These are phyloP conservation scores for Apodemia mormo DNA, from an alignment of 2,888 invertebrate genomes.

Conservation along the genomic window DNA sequence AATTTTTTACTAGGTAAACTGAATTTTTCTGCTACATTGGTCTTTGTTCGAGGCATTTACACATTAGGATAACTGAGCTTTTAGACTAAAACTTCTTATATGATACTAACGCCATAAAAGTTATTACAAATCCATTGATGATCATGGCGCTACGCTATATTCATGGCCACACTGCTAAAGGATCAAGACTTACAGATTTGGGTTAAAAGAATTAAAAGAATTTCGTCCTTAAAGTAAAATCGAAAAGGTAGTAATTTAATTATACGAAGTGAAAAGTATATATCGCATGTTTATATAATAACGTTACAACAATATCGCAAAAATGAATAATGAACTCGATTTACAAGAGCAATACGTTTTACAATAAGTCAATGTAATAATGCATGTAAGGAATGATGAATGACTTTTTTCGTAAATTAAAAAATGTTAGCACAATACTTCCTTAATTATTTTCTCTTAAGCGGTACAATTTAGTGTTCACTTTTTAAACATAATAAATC, in stretches of 20 bases:
- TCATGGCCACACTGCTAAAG: constrained; percentile 1
- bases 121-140: too few species aligned
- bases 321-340: constrained; percentile 39
- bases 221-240: neutral
- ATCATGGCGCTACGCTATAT: neutral
- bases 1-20: too few species aligned
- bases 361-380: constrained; percentile 41
- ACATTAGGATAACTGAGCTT: too few species aligned
- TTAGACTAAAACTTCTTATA: too few species aligned
- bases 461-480: constrained; percentile 18
- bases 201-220: neutral
- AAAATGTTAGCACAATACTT: constrained; percentile 37
- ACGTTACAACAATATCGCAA: constrained; percentile 35
- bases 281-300: constrained; percentile 17
- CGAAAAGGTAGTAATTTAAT: neutral
- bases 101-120: too few species aligned
- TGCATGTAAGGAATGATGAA: constrained; percentile 52
- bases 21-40: too few species aligned
- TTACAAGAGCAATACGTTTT: constrained; percentile 44
- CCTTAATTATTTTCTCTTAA: constrained; percentile 37
- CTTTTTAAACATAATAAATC: constrained; percentile 11
- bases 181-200: constrained; percentile 8
- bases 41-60: too few species aligned
- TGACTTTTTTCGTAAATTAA: constrained; percentile 46
- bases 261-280: neutral